These are phyloP conservation scores for Nannoperca obscura DNA, from an alignment of 2,797 vertebrate genomes.

Conservation along the genomic window DNA sequence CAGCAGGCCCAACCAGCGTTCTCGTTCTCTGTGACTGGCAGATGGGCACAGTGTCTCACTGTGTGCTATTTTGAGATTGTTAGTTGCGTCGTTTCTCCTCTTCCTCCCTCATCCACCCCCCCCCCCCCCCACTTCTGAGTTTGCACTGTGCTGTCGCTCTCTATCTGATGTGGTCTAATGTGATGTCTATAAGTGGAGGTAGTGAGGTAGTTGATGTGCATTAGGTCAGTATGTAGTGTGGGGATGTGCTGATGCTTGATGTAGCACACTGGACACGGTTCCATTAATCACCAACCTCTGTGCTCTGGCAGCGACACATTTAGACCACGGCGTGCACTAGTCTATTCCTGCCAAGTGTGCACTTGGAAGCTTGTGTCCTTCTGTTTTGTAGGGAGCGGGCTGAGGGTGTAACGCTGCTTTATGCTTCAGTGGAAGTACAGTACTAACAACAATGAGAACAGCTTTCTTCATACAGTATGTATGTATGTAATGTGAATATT, in stretches of 20 bases:
- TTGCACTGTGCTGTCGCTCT: slow-evolving; percentile 43
- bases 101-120: slow-evolving; percentile 7
- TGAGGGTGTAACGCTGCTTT: slow-evolving; percentile 3
- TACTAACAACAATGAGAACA: not conserved
- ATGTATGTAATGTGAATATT: slow-evolving; percentile 5
- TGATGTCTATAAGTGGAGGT: slow-evolving; percentile 60
- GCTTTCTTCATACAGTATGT: not conserved
- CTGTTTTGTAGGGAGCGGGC: slow-evolving; percentile 9
- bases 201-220: slow-evolving; percentile 61
- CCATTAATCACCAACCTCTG: slow-evolving; percentile 65
- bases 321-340: slow-evolving; percentile 44
- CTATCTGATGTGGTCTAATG: slow-evolving; percentile 46
- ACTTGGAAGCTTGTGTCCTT: slow-evolving; percentile 22
- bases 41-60: slow-evolving; percentile 56
- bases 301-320: slow-evolving; percentile 55
- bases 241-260: slow-evolving; percentile 54
- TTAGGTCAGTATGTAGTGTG: slow-evolving; percentile 63
- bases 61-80: slow-evolving; percentile 60
- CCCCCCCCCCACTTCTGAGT: not conserved
- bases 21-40: slow-evolving; percentile 56
- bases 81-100: slow-evolving; percentile 26
- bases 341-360: slow-evolving; percentile 44
- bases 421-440: slow-evolving; percentile 5
- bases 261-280: slow-evolving; percentile 53
- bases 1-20: slow-evolving; percentile 45